Percentiles rank a stretch among this genome's conserved stretches.
Evolutionary conservation across 2,888 invertebrate species (phyloP).

Genomic region (Eurytoma adleriae): DNA sequence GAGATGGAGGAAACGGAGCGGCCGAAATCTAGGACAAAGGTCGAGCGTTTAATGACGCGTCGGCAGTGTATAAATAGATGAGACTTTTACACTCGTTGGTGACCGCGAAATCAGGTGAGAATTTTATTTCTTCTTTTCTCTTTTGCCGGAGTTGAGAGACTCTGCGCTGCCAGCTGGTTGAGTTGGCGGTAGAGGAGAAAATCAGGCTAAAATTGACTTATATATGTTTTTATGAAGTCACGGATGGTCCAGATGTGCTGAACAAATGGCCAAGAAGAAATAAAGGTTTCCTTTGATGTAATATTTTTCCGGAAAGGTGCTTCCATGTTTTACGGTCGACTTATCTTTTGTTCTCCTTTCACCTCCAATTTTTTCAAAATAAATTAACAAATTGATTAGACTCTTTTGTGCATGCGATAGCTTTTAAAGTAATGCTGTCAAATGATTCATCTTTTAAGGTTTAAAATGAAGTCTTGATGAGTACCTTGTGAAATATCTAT

Average conservation of each 20-base stretch:
- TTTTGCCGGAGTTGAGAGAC: too few species aligned
- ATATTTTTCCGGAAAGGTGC: too few species aligned
- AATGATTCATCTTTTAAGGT: too few species aligned
- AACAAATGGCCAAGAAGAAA: neutral
- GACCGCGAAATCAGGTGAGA: neutral
- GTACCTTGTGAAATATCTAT: conserved; percentile 35
- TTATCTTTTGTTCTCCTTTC: neutral
- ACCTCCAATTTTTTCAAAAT: neutral
- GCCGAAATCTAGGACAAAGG: conserved; percentile 48
- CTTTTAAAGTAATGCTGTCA: neutral
- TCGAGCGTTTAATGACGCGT: conserved; percentile 38
- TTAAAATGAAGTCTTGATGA: neutral
- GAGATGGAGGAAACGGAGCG: neutral
- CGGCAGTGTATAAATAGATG: conserved; percentile 38
- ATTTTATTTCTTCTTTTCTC: too few species aligned
- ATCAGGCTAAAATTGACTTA: too few species aligned
- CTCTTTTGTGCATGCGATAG: neutral
- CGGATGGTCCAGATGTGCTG: neutral
- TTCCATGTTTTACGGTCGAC: neutral
- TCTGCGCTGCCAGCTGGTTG: too few species aligned
- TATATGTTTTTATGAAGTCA: too few species aligned
- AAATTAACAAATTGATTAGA: neutral
- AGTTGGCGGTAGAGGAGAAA: too few species aligned
- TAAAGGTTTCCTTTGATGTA: neutral
- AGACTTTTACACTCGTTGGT: neutral